Conservation (phyloP, 2,888 invertebrate species). For the Barypeithes pellucidus region DNA sequence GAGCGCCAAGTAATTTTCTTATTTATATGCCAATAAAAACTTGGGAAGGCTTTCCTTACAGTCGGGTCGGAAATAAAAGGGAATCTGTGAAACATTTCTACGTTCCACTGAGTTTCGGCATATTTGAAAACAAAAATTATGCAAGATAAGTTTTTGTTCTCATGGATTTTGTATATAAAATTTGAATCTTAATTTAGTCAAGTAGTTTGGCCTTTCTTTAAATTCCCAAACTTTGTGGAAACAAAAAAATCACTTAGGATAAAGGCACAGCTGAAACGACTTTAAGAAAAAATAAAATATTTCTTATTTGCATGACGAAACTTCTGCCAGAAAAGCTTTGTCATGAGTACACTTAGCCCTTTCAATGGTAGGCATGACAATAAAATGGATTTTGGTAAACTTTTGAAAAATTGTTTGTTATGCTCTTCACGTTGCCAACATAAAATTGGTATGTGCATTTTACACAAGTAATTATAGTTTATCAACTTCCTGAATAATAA, state of each 20-base stretch:
- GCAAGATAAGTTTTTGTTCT: constrained; percentile 27
- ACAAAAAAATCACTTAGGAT: neutral
- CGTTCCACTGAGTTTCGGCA: constrained; percentile 27
- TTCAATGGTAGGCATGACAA: too few species aligned
- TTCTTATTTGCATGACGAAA: too few species aligned
- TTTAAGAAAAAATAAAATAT: too few species aligned
- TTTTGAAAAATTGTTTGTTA: too few species aligned
- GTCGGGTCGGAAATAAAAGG: constrained; percentile 23
- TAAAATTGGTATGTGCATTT: too few species aligned
- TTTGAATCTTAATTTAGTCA: constrained; percentile 14
- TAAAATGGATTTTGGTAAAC: too few species aligned
- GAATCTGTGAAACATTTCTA: constrained; percentile 31
- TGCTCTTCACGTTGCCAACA: too few species aligned
- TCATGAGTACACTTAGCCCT: too few species aligned
- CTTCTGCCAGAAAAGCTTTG: too few species aligned
- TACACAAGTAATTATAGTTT: too few species aligned
- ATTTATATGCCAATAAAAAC: constrained; percentile 31
- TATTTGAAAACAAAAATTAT: constrained; percentile 31
- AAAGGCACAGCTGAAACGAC: too few species aligned
- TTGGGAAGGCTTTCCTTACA: constrained; percentile 18
- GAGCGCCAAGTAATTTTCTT: constrained; percentile 29
- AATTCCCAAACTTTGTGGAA: constrained; percentile 4
- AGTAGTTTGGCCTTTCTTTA: neutral
- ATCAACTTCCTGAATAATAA: too few species aligned
- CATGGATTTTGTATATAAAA: constrained; percentile 6